A percentile compares a stretch with the other conserved stretches of the same genome.
Conservation (phyloP, 2,797 vertebrate species). For the Antennarius maculatus region DNA sequence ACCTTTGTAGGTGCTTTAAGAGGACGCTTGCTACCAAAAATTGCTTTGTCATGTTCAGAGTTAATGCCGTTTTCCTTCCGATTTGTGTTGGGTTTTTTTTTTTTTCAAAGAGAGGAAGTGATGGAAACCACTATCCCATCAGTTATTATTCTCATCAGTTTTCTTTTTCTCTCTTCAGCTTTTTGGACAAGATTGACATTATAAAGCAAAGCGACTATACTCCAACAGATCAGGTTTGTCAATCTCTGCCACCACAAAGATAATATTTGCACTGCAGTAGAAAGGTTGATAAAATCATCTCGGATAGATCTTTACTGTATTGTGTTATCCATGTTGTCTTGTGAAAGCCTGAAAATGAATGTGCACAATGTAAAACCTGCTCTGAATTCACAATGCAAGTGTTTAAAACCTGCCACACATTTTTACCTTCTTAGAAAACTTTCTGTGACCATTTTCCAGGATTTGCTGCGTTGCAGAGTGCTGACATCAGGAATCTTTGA, state of each 20-base stretch:
- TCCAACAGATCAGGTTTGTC: slow-evolving; percentile 91
- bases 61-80: too few relatives aligned
- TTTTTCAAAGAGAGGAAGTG: too few relatives aligned
- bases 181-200: slow-evolving; percentile 84
- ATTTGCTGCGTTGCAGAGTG: slow-evolving; percentile 96
- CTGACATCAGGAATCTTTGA: slow-evolving; percentile 98
- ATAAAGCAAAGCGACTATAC: slow-evolving; percentile 96
- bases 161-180: slow-evolving; percentile 57
- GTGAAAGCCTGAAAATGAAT: background rate
- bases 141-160: background rate
- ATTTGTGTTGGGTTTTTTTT: too few relatives aligned
- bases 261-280: too few relatives aligned
- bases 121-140: background rate
- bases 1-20: too few relatives aligned
- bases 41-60: background rate
- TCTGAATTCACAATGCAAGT: background rate
- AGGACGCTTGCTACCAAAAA: slow-evolving; percentile 1
- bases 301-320: too few relatives aligned
- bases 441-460: slow-evolving; percentile 73
- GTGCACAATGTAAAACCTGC: background rate
- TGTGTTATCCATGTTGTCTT: background rate
- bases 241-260: background rate
- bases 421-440: background rate
- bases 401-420: background rate
- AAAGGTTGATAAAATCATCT: too few relatives aligned